phyloP scores from a whole-genome alignment of 2,888 invertebrate species.

The Pterobdella sp. region DNA sequence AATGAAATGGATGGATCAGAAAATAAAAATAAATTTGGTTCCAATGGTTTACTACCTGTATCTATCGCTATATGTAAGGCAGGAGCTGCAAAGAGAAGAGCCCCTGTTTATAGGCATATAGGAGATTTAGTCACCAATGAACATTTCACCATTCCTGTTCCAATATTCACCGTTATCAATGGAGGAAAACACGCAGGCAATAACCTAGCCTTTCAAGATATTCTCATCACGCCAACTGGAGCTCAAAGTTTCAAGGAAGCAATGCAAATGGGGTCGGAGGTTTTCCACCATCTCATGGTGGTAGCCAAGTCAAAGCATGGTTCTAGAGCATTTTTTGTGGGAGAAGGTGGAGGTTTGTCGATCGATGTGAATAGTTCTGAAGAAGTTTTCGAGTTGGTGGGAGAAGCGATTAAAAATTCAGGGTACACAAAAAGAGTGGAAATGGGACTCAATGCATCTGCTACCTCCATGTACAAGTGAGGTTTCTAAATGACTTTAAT shows the following conservation, averaged over 20 bases:
- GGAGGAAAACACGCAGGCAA: constrained; percentile 27
- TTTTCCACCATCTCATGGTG: constrained; percentile 82
- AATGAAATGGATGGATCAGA: constrained; percentile 86
- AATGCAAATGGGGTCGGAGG: constrained; percentile 95
- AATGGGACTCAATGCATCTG: constrained; percentile 19
- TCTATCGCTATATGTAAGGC: constrained; percentile 94
- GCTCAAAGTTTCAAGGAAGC: constrained; percentile 89
- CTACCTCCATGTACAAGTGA: constrained; percentile 20
- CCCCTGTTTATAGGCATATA: constrained; percentile 66
- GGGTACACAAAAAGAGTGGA: constrained; percentile 25
- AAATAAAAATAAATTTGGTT: constrained; percentile 61
- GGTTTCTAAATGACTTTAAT: no score
- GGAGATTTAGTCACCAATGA: constrained; percentile 69
- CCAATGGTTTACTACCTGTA: constrained; percentile 68
- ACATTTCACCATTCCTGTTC: constrained; percentile 21
- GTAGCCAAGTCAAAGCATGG: constrained; percentile 73
- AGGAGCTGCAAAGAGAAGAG: constrained; percentile 71
- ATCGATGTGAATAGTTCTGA: constrained; percentile 14
- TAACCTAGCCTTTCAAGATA: constrained; percentile 69
- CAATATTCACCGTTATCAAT: constrained; percentile 22
- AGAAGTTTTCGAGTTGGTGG: constrained; percentile 24
- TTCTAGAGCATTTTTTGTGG: constrained; percentile 2
- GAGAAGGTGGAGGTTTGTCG: constrained; percentile 21
- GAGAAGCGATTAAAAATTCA: constrained; percentile 23
- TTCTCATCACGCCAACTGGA: constrained; percentile 90